Conservation (phyloP, 2,888 invertebrate species). For the Acanthococcus lagerstroemiae region DNA sequence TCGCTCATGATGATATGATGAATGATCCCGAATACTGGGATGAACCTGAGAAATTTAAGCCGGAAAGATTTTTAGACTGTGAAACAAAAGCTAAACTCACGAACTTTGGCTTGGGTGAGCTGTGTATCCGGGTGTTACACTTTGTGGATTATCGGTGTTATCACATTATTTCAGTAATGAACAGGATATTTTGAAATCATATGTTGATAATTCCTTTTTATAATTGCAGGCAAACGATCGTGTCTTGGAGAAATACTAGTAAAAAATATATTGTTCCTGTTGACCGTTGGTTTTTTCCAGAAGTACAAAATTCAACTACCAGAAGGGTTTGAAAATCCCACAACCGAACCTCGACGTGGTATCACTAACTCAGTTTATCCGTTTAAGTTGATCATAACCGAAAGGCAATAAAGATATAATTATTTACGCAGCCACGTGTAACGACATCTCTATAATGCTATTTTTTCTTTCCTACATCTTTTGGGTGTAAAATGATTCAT, state of each 20-base stretch:
- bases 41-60: conserved; percentile 11
- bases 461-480: no score
- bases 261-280: conserved; percentile 14
- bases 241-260: conserved; percentile 17
- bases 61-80: conserved; percentile 13
- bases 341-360: background rate
- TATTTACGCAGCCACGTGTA: no score
- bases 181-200: background rate
- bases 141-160: background rate
- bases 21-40: background rate
- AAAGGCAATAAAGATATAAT: background rate
- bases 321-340: background rate
- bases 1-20: background rate
- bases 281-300: conserved; percentile 12
- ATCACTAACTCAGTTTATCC: conserved; percentile 5
- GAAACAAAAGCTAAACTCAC: conserved; percentile 10
- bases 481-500: no score
- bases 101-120: conserved; percentile 19
- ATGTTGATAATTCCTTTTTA: background rate
- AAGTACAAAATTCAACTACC: conserved; percentile 8
- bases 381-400: background rate
- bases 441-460: no score
- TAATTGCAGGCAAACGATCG: conserved; percentile 12
- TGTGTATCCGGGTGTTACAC: no score
- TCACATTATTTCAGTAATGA: background rate